Evolutionary conservation across 1,140 invertebrate genomes (phyloP), one percentile per base, ranked within the genome.

Genomic region (Drosophila neocordata): DNA sequence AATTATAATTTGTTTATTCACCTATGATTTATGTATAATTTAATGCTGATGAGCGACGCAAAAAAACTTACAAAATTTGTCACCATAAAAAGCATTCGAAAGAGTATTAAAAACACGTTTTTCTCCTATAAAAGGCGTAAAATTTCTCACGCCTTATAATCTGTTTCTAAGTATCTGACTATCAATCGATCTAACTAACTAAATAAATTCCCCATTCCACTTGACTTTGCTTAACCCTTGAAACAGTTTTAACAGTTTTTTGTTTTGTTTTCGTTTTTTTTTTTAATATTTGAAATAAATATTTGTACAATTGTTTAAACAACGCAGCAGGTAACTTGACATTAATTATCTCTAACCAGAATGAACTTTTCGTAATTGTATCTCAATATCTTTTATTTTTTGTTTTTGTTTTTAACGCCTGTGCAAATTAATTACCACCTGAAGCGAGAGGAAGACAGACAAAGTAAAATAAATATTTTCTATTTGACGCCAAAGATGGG

Each of bases 291-390:
- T 55, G 57, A 66, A 59, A 38, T 38, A 65, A 78, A 85, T 78
- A 85, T 75, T 79, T 79, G 48, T 53, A 69, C 80, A 84, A 75
- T 80, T 84, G 81, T 34, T 64, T 61, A 87, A 83, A 82, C 73
- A 81, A 3, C 2, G 63, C 22, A 68, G 41, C 37, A 24, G 13
- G 44, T 24, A 59, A 31, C 31, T 38, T 63, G 65, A 84, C 82
- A 77, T 74, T 87, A 84, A 84, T 84, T 84, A 84, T 78, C 68
- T 57, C 59, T 44, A 22, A 44, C 60, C 38, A 37, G 70, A 71
- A 78, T 48, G 41, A 48, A 48, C 41, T 48, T 48, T 48, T 13
- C 38, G 38, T 44, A 13, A 3, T 9, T 34, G 9, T 55, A 59
- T 61, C 61, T 64, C 66, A 56, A 76, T 76, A 69, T 62, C 59